Conservation (phyloP, 23 tunicate genomes). For the Corella eumyota region DNA sequence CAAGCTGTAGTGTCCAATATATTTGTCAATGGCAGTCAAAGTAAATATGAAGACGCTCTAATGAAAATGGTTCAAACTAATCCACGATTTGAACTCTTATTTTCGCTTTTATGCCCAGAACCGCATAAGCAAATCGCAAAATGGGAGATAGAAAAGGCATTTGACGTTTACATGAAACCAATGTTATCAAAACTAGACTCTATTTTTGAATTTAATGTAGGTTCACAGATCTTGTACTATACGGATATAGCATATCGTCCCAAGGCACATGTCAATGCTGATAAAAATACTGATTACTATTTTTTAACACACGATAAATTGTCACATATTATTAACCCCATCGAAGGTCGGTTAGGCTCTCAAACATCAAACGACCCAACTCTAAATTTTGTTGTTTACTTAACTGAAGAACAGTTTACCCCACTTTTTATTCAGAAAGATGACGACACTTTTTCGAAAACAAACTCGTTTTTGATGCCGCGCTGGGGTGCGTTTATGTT, state of each 20-base stretch:
- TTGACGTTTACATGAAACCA: slow-evolving; percentile 17
- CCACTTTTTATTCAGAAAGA: slow-evolving; percentile 51
- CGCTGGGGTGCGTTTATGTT: slow-evolving; percentile 84
- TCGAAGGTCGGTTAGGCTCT: slow-evolving; percentile 75
- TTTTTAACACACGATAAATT: slow-evolving; percentile 36
- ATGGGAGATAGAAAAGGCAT: slow-evolving; percentile 51
- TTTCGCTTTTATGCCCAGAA: slow-evolving; percentile 64
- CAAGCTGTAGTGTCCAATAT: slow-evolving; percentile 11
- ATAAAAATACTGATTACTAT: not conserved
- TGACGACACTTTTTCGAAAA: slow-evolving; percentile 30
- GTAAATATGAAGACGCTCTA: slow-evolving; percentile 5
- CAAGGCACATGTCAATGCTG: slow-evolving; percentile 3
- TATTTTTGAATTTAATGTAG: slow-evolving; percentile 42
- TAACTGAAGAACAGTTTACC: slow-evolving; percentile 31
- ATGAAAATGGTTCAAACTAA: slow-evolving; percentile 49
- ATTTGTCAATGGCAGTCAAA: not conserved
- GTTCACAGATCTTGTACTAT: slow-evolving; percentile 69
- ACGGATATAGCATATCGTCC: slow-evolving; percentile 38
- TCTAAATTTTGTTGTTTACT: slow-evolving; percentile 76
- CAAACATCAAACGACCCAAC: slow-evolving; percentile 71
- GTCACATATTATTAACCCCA: slow-evolving; percentile 64
- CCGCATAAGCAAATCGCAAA: slow-evolving; percentile 22
- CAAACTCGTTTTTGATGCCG: slow-evolving; percentile 68
- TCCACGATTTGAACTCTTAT: slow-evolving; percentile 49
- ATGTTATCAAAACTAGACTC: slow-evolving; percentile 34